A percentile compares a stretch with the other conserved stretches of the same genome.
Evolutionary conservation across 2,113 vertebrate species (phyloP).

Genomic region (Psilopogon haemacephalus): DNA sequence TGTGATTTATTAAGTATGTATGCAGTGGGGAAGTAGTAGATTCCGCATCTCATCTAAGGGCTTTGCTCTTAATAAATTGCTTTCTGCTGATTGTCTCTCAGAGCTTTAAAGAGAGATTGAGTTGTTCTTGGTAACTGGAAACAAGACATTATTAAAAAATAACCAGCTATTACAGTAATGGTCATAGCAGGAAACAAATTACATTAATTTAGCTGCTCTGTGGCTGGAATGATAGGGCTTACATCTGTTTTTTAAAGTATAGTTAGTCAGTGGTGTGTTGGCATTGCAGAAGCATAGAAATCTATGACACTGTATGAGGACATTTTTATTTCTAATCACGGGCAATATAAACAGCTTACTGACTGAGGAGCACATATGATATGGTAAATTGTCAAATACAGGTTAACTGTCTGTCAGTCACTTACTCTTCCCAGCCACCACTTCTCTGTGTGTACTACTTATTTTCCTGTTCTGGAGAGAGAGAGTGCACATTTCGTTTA

Average conservation of each 20-base stretch:
- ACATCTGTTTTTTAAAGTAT: not conserved
- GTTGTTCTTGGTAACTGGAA: constrained; percentile 14
- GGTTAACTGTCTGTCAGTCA: not conserved
- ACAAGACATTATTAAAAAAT: not conserved
- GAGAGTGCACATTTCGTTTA: not conserved
- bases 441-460: not conserved
- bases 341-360: not conserved
- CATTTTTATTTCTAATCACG: not conserved
- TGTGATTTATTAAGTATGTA: not conserved
- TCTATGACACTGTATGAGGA: not conserved
- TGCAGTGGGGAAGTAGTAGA: not conserved
- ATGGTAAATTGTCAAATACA: not conserved
- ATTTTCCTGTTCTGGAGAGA: not conserved
- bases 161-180: constrained; percentile 13
- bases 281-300: not conserved
- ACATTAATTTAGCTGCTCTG: not conserved
- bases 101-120: not conserved
- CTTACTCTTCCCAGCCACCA: not conserved
- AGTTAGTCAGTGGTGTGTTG: not conserved
- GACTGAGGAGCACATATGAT: not conserved
- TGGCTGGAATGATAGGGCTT: not conserved
- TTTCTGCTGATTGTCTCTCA: not conserved
- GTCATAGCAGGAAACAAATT: constrained; percentile 11
- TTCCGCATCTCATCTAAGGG: not conserved
- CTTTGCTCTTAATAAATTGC: not conserved